Percentiles rank a stretch among this genome's conserved stretches.
These are phyloP conservation scores for Campaea margaritaria DNA, from an alignment of 2,888 invertebrate species.

Conservation along the genomic window DNA sequence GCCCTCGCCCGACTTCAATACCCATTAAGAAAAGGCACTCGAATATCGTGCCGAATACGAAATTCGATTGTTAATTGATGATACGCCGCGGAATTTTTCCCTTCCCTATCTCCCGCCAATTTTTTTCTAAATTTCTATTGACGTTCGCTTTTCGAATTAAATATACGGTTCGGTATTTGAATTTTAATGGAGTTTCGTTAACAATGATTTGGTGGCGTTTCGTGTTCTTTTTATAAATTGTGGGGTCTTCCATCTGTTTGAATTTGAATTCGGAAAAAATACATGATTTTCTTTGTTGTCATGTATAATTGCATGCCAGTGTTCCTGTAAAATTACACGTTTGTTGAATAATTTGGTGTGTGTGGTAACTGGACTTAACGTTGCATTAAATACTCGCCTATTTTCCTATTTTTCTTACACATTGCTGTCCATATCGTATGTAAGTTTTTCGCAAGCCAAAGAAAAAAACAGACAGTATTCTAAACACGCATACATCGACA, in stretches of 20 bases:
- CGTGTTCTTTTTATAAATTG: slow-evolving; percentile 13
- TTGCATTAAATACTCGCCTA: no score
- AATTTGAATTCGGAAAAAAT: no score
- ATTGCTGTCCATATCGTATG: no score
- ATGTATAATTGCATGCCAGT: no score
- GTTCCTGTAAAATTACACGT: no score
- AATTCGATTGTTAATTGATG: slow-evolving; percentile 44
- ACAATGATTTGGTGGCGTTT: slow-evolving; percentile 35
- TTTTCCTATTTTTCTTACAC: no score
- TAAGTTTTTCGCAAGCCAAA: no score
- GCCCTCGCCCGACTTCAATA: slow-evolving; percentile 35
- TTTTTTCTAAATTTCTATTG: slow-evolving; percentile 30
- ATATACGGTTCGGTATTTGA: slow-evolving; percentile 40
- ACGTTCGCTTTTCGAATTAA: slow-evolving; percentile 41
- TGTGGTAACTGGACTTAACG: no score
- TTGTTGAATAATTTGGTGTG: no score
- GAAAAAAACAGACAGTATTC: slow-evolving; percentile 18
- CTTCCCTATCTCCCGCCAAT: slow-evolving; percentile 23
- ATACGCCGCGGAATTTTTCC: slow-evolving; percentile 35
- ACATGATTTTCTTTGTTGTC: no score
- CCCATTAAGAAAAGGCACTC: slow-evolving; percentile 47
- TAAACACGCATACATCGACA: slow-evolving; percentile 28
- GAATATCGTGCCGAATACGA: slow-evolving; percentile 40
- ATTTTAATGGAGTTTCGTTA: slow-evolving; percentile 39
- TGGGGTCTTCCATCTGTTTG: not conserved